Conservation (phyloP, 2,888 invertebrate genomes). For the Falcaria lacertinaria region DNA sequence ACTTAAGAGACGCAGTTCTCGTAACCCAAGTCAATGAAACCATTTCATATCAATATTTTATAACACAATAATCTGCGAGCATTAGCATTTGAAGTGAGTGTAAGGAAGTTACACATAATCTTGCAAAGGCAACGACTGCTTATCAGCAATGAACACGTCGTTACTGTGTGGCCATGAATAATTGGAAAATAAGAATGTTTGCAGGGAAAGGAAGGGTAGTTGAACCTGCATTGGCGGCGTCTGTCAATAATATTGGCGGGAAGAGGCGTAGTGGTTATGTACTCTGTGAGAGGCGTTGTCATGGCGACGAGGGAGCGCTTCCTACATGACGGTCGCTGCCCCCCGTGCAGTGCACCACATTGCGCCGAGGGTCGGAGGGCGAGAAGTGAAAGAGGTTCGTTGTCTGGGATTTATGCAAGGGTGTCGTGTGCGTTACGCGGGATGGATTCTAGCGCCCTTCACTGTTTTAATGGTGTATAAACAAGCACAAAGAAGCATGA, state of each 20-base stretch:
- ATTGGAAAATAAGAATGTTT: conserved; percentile 57
- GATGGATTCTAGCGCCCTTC: conserved; percentile 24
- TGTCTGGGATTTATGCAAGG: conserved; percentile 60
- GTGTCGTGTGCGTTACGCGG: conserved; percentile 29
- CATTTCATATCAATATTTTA: neutral
- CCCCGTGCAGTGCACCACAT: conserved; percentile 57
- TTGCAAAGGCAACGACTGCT: conserved; percentile 48
- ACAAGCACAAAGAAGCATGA: conserved; percentile 16
- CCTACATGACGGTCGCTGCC: conserved; percentile 58
- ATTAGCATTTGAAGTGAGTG: conserved; percentile 30
- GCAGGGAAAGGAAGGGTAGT: conserved; percentile 28
- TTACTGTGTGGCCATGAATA: conserved; percentile 50
- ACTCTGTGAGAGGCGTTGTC: too few relatives aligned
- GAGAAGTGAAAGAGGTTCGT: conserved; percentile 45
- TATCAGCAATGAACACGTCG: conserved; percentile 64
- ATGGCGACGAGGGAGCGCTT: conserved; percentile 66
- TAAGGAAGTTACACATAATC: conserved; percentile 39
- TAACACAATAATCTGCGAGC: conserved; percentile 9
- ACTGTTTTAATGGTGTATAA: conserved; percentile 15
- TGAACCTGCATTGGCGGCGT: conserved; percentile 52
- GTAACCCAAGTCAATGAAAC: neutral
- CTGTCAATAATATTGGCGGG: conserved; percentile 69
- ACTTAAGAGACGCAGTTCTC: neutral
- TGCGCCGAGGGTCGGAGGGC: conserved; percentile 56
- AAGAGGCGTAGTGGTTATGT: too few relatives aligned